phyloP scores from a whole-genome alignment of 2,113 vertebrate species.

The Mormyrus iriodes region DNA sequence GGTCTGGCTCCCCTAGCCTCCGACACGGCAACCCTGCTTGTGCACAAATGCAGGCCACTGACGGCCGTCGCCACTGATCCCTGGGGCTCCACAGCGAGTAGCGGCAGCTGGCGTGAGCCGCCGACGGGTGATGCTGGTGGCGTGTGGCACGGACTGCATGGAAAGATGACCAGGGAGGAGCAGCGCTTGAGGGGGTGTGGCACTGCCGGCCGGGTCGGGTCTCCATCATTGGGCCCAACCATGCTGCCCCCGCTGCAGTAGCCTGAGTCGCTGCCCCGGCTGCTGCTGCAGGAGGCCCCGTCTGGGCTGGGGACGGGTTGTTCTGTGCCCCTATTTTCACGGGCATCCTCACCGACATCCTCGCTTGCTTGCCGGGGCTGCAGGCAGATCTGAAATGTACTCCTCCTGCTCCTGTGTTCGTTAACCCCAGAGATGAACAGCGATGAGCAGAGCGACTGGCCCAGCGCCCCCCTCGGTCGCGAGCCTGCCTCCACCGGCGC shows the following conservation, averaged over 20 bases:
- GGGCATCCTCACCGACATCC: conserved; percentile 36
- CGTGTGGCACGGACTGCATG: conserved; percentile 78
- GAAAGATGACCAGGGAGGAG: conserved; percentile 89
- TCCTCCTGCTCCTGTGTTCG: conserved; percentile 64
- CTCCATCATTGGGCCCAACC: conserved; percentile 64
- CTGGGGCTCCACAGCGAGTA: conserved; percentile 63
- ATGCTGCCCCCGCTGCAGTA: conserved; percentile 67
- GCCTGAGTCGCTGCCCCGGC: not conserved
- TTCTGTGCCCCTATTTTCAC: conserved; percentile 40
- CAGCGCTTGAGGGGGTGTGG: conserved; percentile 79
- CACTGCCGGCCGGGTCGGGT: conserved; percentile 57
- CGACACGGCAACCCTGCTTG: conserved; percentile 44
- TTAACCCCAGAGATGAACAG: conserved; percentile 65
- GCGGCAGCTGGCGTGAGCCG: conserved; percentile 59
- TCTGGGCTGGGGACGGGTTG: conserved; percentile 51
- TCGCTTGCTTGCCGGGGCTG: conserved; percentile 62
- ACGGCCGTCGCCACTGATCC: conserved; percentile 68
- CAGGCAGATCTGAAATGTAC: conserved; percentile 80
- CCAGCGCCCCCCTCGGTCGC: conserved; percentile 72
- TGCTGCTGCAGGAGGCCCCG: conserved; percentile 69
- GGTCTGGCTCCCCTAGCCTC: conserved; percentile 71
- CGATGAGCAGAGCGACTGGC: conserved; percentile 54
- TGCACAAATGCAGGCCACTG: conserved; percentile 70
- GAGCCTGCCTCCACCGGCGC: conserved; percentile 52
- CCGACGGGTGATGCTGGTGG: conserved; percentile 78